Base-by-base conservation (phyloP, 2,113 vertebrate species). In the Chiloscyllium plagiosum region DNA sequence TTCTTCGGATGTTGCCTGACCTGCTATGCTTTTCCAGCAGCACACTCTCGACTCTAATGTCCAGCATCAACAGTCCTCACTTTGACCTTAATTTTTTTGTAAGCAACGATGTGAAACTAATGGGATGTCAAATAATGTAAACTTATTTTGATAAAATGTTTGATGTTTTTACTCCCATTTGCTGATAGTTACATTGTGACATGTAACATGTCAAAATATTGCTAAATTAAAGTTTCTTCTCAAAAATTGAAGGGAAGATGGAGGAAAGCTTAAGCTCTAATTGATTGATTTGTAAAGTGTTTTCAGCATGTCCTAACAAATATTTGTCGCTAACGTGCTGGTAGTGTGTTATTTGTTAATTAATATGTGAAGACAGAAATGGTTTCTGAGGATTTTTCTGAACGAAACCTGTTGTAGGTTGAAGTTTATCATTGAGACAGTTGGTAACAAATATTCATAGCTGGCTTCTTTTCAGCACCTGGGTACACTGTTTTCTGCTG, bases 381-480 rank as follows among this genome's bases (percentile, higher is more conserved):
- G 69, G 19, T 52, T 37, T 69, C 68, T 72, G 94, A 95, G 69
- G 69, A 22, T 47, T 72, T 95, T 72, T 90, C n/a, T 68, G 61
- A 66, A 68, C 61, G 37, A 93, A 66, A n/a, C 33, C 92, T 94
- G 65, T 26, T 47, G 37, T 10, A 95, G 33, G 37, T 72, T 72
- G 42, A 50, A 72, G 42, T 95, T 95, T 13, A 47, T 50, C 42
- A 72, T 72, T 70, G 47, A 95, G 66, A 72, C 37, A 33, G 20
- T 68, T 52, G 24, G 24, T 29, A 13, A 69, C 69, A 72, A 95
- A 95, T 29, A 56, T 95, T 72, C 68, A 72, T 19, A 47, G 47
- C 94, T 47, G 50, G 37, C 29, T 94, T 94, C 93, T 72, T 72
- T 72, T 52, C 22, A 72, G 69, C 94, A 95, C 94, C 24, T 50